These are phyloP conservation scores for Aleiodes leptofemur DNA, from an alignment of 2,888 invertebrate species.

Conservation along the genomic window DNA sequence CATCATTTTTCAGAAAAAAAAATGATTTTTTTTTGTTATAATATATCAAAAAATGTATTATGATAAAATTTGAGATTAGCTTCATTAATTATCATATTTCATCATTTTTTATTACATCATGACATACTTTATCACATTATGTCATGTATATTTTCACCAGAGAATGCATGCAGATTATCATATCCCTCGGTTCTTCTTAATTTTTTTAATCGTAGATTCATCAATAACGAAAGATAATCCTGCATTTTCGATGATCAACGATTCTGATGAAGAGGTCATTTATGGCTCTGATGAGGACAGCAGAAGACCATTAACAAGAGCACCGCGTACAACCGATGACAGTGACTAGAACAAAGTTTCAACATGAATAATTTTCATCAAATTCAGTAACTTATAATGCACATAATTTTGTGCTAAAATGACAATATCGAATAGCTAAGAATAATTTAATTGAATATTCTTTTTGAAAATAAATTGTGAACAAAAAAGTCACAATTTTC, in stretches of 20 bases:
- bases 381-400: slow-evolving; percentile 25
- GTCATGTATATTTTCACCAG: slow-evolving; percentile 47
- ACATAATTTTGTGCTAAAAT: not conserved
- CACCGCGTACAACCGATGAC: slow-evolving; percentile 82
- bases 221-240: slow-evolving; percentile 98
- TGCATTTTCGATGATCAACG: slow-evolving; percentile 98
- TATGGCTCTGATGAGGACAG: slow-evolving; percentile 95
- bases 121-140: no score
- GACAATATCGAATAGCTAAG: slow-evolving; percentile 10
- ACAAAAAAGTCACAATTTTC: not conserved
- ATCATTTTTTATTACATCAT: no score
- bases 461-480: not conserved
- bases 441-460: not conserved
- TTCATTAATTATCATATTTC: no score
- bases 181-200: not conserved
- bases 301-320: slow-evolving; percentile 86
- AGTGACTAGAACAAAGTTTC: slow-evolving; percentile 79
- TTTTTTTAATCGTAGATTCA: slow-evolving; percentile 80
- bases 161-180: not conserved
- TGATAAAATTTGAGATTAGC: no score
- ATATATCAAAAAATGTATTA: no score
- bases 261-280: slow-evolving; percentile 97
- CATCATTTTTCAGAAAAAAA: no score
- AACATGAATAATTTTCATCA: not conserved
- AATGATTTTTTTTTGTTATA: no score